These are phyloP conservation scores for Acanthosepion pharaonis DNA, from an alignment of 2,888 invertebrate species.

Conservation along the genomic window DNA sequence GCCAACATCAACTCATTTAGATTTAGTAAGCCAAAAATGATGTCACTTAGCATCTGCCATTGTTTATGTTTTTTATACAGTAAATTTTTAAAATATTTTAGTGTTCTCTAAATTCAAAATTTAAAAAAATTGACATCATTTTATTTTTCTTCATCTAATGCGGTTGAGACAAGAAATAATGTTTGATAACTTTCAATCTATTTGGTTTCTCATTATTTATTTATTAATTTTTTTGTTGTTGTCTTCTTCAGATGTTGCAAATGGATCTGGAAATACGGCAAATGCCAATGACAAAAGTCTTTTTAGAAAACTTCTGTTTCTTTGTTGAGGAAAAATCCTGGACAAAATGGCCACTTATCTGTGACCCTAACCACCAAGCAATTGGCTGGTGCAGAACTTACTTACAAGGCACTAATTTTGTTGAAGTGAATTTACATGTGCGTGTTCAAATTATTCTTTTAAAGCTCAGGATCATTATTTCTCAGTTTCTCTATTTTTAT, in stretches of 20 bases:
- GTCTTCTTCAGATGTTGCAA: background rate
- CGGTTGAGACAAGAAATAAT: no score
- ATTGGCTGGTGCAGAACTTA: constrained; percentile 70
- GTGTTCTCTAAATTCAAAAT: no score
- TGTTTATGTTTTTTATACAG: no score
- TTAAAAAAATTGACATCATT: no score
- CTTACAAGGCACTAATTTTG: constrained; percentile 64
- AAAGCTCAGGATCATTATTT: background rate
- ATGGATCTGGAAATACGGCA: constrained; percentile 68
- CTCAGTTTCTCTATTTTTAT: background rate
- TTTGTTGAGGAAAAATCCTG: constrained; percentile 72
- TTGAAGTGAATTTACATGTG: constrained; percentile 71
- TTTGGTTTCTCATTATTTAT: background rate
- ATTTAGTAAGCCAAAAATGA: no score
- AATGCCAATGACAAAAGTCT: constrained; percentile 69
- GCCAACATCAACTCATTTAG: no score
- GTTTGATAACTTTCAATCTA: background rate
- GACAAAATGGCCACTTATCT: constrained; percentile 73
- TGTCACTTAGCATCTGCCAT: no score
- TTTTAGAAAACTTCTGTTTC: constrained; percentile 74
- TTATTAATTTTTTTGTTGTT: background rate
- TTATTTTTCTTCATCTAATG: no score
- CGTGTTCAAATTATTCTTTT: constrained; percentile 53
- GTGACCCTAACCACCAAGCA: constrained; percentile 72
- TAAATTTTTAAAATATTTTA: no score